A percentile compares a stretch with the other conserved stretches of the same genome.
Evolutionary conservation across 1,140 invertebrate genomes (phyloP).

Genomic region (Uloborus diversus): DNA sequence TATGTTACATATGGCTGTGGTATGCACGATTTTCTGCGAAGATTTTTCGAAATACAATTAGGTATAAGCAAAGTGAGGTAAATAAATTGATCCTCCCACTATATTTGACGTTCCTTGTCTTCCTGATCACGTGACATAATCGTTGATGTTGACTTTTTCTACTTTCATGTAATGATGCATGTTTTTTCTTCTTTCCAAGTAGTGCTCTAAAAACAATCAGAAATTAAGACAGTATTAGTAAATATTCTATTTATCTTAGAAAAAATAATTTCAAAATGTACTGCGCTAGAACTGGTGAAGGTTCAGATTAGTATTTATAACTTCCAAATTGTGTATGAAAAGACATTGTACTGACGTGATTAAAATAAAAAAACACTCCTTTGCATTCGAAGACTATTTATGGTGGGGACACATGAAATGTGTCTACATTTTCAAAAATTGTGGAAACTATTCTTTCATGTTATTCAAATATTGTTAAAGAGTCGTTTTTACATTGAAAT

Average conservation of each 20-base stretch:
- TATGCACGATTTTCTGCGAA: too few relatives aligned
- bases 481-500: too few relatives aligned
- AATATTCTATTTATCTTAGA: neutral
- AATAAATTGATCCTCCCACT: neutral
- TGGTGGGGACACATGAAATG: too few relatives aligned
- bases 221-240: too few relatives aligned
- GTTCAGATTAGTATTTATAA: neutral
- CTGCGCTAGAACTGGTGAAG: neutral
- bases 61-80: too few relatives aligned
- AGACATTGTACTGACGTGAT: neutral
- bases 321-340: neutral
- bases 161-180: neutral
- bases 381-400: neutral
- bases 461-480: too few relatives aligned
- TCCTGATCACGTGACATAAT: conserved; percentile 16
- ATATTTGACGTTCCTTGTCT: neutral
- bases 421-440: too few relatives aligned
- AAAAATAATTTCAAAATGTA: neutral
- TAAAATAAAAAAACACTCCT: neutral
- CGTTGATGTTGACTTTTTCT: neutral
- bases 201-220: conserved; percentile 12
- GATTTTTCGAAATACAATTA: too few relatives aligned
- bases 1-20: too few relatives aligned
- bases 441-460: too few relatives aligned
- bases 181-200: conserved; percentile 35